Conservation (phyloP, 2,888 invertebrate species). For the Torymus texanus region DNA sequence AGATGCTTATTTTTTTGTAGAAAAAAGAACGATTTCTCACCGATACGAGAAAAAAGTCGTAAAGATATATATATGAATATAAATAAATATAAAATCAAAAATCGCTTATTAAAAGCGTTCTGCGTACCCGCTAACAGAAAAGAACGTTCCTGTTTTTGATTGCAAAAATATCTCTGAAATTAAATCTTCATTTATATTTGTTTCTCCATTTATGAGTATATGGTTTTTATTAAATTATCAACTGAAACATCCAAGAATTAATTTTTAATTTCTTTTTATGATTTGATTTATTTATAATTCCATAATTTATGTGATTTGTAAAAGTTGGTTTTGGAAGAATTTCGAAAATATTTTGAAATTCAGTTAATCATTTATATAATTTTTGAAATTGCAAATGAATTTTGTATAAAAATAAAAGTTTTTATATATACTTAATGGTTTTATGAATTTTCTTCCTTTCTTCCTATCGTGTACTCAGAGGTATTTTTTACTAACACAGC, state of each 20-base stretch:
- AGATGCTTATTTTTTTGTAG: conserved; percentile 60
- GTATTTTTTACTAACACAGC: conserved; percentile 46
- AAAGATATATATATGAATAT: conserved; percentile 42
- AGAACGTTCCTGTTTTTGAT: conserved; percentile 50
- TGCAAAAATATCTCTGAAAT: conserved; percentile 55
- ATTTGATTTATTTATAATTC: conserved; percentile 50
- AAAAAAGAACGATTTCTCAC: conserved; percentile 55
- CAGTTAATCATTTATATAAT: conserved; percentile 41
- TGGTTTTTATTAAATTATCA: conserved; percentile 36
- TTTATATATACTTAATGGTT: conserved; percentile 47
- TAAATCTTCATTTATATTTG: conserved; percentile 32
- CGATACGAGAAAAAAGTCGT: conserved; percentile 50
- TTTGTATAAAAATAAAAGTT: conserved; percentile 51
- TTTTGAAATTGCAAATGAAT: conserved; percentile 54
- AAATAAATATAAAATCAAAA: conserved; percentile 52
- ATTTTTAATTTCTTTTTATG: conserved; percentile 46
- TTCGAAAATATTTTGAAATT: conserved; percentile 29
- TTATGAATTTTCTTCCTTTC: conserved; percentile 45
- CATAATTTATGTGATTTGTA: conserved; percentile 35
- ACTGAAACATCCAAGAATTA: conserved; percentile 1
- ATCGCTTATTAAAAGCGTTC: conserved; percentile 50
- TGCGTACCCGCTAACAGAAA: conserved; percentile 33
- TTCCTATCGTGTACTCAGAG: conserved; percentile 44
- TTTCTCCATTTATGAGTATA: conserved; percentile 4
- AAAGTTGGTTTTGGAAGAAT: conserved; percentile 38